Evolutionary conservation across 2,113 vertebrate genomes (phyloP).

Genomic region (Odocoileus hemionus): DNA sequence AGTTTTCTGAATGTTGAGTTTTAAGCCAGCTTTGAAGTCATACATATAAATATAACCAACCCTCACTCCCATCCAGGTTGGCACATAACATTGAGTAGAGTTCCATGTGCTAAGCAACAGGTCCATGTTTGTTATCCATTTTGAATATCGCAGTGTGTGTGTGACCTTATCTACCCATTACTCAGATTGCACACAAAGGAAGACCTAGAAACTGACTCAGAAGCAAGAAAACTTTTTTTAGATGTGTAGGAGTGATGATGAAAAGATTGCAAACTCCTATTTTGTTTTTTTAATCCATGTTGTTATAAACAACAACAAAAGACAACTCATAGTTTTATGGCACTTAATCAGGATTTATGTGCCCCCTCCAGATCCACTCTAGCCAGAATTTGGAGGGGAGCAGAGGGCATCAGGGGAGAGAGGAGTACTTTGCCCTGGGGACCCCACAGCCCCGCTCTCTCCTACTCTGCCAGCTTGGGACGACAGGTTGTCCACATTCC

Average conservation of each 20-base stretch:
- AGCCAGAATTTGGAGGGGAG: not conserved
- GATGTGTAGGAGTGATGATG: not conserved
- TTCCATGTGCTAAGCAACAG: not conserved
- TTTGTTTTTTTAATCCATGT: not conserved
- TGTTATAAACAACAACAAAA: not conserved
- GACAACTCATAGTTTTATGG: not conserved
- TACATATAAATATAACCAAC: not conserved
- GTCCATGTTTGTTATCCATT: not conserved
- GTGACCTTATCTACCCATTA: not conserved
- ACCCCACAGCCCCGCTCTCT: not conserved
- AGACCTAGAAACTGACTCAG: not conserved
- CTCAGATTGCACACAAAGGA: not conserved
- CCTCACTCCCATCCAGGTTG: not conserved
- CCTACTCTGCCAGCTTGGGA: not conserved
- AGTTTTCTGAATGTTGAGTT: not conserved
- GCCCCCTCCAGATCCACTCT: not conserved
- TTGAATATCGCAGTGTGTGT: not conserved
- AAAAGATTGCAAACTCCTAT: not conserved
- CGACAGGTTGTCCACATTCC: not conserved
- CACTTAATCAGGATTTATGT: not conserved
- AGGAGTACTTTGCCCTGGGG: too few species aligned
- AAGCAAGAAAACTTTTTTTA: not conserved
- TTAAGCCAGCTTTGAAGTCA: not conserved
- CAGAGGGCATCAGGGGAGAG: not conserved
- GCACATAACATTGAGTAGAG: not conserved